Conservation (phyloP, 2,888 invertebrate species). For the Agriotes lineatus region DNA sequence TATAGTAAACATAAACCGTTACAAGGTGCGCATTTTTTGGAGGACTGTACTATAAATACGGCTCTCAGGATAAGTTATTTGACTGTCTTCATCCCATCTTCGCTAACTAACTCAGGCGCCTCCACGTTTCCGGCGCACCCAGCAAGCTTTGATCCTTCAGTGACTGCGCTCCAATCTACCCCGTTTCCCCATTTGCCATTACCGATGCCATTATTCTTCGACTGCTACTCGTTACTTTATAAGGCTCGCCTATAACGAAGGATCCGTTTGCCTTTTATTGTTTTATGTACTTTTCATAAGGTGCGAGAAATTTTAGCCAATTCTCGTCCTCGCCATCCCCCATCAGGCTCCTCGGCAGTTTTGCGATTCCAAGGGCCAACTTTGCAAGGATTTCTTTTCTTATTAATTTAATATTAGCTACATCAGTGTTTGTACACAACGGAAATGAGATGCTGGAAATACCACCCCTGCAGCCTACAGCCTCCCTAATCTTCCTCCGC, state of each 20-base stretch:
- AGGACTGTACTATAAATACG: conserved; percentile 37
- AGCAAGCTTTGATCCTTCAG: conserved; percentile 24
- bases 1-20: conserved; percentile 32
- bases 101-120: conserved; percentile 46
- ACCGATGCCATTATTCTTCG: conserved; percentile 41
- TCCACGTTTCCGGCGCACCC: conserved; percentile 37
- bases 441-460: conserved; percentile 18
- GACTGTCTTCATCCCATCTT: conserved; percentile 45
- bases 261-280: conserved; percentile 39
- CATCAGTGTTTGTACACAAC: conserved; percentile 1
- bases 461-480: neutral
- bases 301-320: conserved; percentile 21
- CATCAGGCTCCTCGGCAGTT: neutral
- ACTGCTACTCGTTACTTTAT: conserved; percentile 42
- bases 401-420: conserved; percentile 20
- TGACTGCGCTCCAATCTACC: conserved; percentile 30
- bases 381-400: conserved; percentile 1
- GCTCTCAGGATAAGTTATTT: conserved; percentile 44
- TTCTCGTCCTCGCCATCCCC: neutral
- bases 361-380: neutral
- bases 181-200: conserved; percentile 40
- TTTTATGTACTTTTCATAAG: conserved; percentile 33
- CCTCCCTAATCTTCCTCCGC: conserved; percentile 2
- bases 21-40: conserved; percentile 31
- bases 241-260: conserved; percentile 36